A percentile compares a stretch with the other conserved stretches of the same genome.
These are phyloP conservation scores for Sialis fuliginosa DNA, from an alignment of 2,888 invertebrate species.

Conservation along the genomic window DNA sequence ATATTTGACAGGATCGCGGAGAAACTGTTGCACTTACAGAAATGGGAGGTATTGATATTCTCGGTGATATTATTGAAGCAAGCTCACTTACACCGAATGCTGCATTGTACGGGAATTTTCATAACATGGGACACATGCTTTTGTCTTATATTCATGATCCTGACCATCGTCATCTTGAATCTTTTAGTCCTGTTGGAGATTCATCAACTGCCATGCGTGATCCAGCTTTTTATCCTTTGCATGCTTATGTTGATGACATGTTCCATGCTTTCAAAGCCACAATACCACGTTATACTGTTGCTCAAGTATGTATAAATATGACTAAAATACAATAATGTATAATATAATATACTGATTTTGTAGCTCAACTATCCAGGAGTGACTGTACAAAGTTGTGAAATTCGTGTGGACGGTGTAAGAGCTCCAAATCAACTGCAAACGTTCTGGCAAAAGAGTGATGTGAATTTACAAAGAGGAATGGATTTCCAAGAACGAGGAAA, in stretches of 20 bases:
- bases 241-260: conserved; percentile 58
- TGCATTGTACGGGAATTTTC: conserved; percentile 57
- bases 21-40: conserved; percentile 39
- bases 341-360: not conserved
- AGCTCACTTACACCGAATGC: conserved; percentile 51
- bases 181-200: conserved; percentile 68
- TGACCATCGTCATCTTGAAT: conserved; percentile 57
- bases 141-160: conserved; percentile 67
- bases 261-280: conserved; percentile 58
- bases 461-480: conserved; percentile 62
- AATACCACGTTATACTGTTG: conserved; percentile 41
- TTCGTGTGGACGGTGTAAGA: conserved; percentile 27
- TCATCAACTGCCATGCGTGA: conserved; percentile 74
- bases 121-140: conserved; percentile 68
- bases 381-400: conserved; percentile 34
- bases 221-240: conserved; percentile 75
- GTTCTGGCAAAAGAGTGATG: conserved; percentile 63
- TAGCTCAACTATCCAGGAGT: conserved; percentile 41
- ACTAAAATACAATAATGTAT: not conserved
- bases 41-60: conserved; percentile 49
- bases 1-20: conserved; percentile 32
- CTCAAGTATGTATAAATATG: conserved; percentile 27
- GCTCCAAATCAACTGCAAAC: conserved; percentile 40
- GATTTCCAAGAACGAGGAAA: conserved; percentile 65
- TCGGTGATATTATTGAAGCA: conserved; percentile 68